Evolutionary conservation across 2,888 invertebrate genomes (phyloP), one percentile per base, ranked within the genome.

Genomic region (Drosophila algonquin): DNA sequence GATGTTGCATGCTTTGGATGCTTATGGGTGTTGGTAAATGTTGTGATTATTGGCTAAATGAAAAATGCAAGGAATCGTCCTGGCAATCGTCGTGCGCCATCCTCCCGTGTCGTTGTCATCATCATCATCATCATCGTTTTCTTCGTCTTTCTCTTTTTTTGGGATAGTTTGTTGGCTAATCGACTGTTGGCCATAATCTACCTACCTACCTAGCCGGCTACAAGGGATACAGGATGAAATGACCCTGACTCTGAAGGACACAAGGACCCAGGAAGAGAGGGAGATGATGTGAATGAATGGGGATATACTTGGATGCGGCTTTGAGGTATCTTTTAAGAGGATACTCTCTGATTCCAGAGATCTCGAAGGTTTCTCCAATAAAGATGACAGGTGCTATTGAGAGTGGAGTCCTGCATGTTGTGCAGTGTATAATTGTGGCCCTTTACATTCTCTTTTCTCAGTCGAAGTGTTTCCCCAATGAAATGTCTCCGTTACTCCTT

Each of bases 1-100:
- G 55, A 71, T 63, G 67, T 63, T 73, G 61, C 69, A 64, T 64
- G 81, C 76, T 35, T 81, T 70, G 78, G 40, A 40, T 40, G 40
- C 40, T 74, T 80, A 88, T 87, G 77, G 40, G 77, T 73, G 76
- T 67, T 63, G 72, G 70, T 75, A 76, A 87, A 73, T 80, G 80
- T 71, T 89, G 87, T 80, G 81, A 84, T 87, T 89, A 89, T 89
- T 80, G 80, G 78, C 73, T 61, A 57, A 73, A 89, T 89, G 70
- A 75, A 74, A 84, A 79, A 88, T 88, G 75, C 71, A 82, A 75
- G 47, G 40, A 74, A 55, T 73, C 59, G 55, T 60, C 52, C 69
- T 58, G 59, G 47, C 63, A 75, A 80, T 70, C 80, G 77, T 47
- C 61, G 46, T 64, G 32, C 21, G 9, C 47, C 4, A 14, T 24